Base-by-base conservation (phyloP, 2,888 invertebrate genomes). In the Azorinus chamasolen region DNA sequence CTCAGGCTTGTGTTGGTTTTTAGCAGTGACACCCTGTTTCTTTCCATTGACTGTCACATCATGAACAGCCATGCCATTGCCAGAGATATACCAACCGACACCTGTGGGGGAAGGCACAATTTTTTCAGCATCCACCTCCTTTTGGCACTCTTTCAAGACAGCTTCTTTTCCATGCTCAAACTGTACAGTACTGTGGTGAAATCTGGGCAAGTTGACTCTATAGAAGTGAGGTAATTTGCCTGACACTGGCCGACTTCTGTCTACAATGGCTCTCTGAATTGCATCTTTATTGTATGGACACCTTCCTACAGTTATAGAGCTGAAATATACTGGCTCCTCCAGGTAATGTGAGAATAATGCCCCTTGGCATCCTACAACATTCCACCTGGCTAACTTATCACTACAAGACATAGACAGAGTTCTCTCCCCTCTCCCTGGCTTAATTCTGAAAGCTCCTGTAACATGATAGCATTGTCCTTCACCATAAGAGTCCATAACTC, bases 321-420 rank as follows among this genome's bases (percentile, higher is more conserved):
- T 93, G 0, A 98, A 93, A 91, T 95, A 95, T 88, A 98, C 95
- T 14, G 96, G 96, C 70, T 94, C 89, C 3, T 94, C 89, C 24
- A 97, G 92, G 27, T 98, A 91, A 74, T 95, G 92, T 77, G 95
- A 95, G 55, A 98, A 91, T 3, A 98, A 93, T 3, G 96, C 95
- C 3, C 98, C 98, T 94, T 95, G 98, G 27, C 97, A 91, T 0
- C 98, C 98, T 39, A 97, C 90, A 74, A 96, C 94, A 89, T 96
- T 95, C 98, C 98, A 99, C 87, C 96, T 95, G 2, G 97, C 95
- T 16, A 99, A 94, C 94, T 99, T 99, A 93, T 99, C 98, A 93
- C 97, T 98, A 93, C 98, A 99, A 0, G 97, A 97, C 87, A 98
- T 95, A 12, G 97, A 97, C 48, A 96, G 92, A 0, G 98, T 98